Evolutionary conservation across 2,888 invertebrate species (phyloP), one percentile per base, ranked within the genome.

Genomic region (Drosophila formosana): DNA sequence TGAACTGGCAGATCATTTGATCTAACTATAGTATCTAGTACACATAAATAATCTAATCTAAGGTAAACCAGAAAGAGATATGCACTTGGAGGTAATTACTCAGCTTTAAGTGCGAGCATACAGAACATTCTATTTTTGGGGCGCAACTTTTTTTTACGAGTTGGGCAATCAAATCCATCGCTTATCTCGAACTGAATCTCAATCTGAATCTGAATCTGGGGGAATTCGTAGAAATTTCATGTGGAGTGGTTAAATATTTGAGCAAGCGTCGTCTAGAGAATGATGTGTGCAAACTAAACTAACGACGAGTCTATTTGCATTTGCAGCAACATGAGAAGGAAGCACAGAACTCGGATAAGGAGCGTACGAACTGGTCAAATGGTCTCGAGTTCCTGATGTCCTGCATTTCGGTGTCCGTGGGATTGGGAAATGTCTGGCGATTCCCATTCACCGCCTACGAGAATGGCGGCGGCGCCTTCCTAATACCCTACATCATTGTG

Each of bases 391-490:
- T 96, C 88, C 93, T 96, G 1, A 95, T 96, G 94, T 96, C 96
- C 0, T 96, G 96, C 81, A 95, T 96, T 66, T 94, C 96, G 50
- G 95, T 95, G 72, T 95, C 95, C 0, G 96, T 96, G 11, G 96
- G 96, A 0, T 92, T 96, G 39, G 96, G 96, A 71, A 96, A 96
- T 89, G 94, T 96, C 34, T 96, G 95, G 95, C 92, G 95, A 9
- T 94, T 94, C 89, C 94, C 94, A 0, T 94, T 93, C 75, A 93
- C 93, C 2, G 96, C 95, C 1, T 96, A 95, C 88, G 94, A 95
- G 88, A 96, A 96, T 83, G 96, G 96, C 2, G 96, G 96, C 1
- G 95, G 95, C 1, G 96, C 96, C 4, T 96, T 96, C 83, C 93
- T 96, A 0, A 95, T 96, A 65, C 96, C 96, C 0, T 96, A 96